Percentiles rank a stretch among this genome's conserved stretches.
These are phyloP conservation scores for Thamnophis sirtalis DNA, from an alignment of 2,113 vertebrate genomes.

Conservation along the genomic window DNA sequence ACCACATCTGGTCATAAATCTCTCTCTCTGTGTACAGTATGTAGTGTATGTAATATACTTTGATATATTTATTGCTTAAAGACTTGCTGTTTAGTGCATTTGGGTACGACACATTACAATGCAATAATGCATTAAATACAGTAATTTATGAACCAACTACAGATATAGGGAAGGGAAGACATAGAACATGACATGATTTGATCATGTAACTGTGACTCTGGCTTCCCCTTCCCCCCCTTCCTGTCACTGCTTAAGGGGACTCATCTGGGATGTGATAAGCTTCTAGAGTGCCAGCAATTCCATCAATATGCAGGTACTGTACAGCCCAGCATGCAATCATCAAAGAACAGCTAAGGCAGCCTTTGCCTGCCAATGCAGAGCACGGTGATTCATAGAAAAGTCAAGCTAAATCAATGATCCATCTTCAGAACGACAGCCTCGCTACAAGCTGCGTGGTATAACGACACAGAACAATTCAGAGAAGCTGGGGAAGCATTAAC, in stretches of 20 bases:
- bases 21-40: not conserved
- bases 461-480: not conserved
- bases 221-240: not conserved
- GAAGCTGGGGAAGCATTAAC: not conserved
- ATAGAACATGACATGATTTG: not conserved
- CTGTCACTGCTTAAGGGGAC: not conserved
- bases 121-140: not conserved
- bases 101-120: not conserved
- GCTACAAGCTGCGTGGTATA: not conserved
- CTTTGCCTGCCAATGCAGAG: not conserved
- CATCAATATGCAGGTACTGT: constrained; percentile 1
- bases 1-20: not conserved
- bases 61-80: not conserved
- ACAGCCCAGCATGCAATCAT: not conserved
- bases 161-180: not conserved
- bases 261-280: not conserved
- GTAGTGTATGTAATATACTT: not conserved
- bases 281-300: not conserved
- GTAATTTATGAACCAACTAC: not conserved
- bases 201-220: not conserved
- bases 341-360: not conserved
- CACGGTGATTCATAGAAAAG: not conserved
- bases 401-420: constrained; percentile 9
- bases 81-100: not conserved
- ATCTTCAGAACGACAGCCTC: not conserved